Base-by-base conservation (phyloP, 1,140 invertebrate genomes). In the Telenomus remus region DNA sequence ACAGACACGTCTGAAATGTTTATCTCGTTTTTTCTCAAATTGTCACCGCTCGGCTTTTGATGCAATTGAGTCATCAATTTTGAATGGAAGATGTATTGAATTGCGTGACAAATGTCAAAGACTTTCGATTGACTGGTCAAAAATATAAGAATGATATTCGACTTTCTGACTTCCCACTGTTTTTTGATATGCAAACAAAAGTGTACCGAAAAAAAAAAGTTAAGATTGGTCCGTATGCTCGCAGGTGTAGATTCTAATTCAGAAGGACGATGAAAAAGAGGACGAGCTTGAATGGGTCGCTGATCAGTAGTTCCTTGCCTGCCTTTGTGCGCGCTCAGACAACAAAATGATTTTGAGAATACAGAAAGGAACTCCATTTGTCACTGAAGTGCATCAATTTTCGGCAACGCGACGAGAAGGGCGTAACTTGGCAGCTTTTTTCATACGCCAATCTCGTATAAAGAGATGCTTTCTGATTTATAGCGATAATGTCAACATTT, bases 371-470 rank as follows among this genome's bases (percentile, higher is more conserved):
- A 44, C 59, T 50, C 66, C 51, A 70, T 70, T 70, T 70, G 66
- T 70, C 57, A 39, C 14, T 61, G 51, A 56, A 70, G 57, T 61
- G 49, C 34, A 35, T 61, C 66, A 56, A 70, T 61, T 70, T 70
- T 69, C 19, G 56, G 8, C 5, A 37, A 46, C 4, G 39, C 43
- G 19, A 27, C 9, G 35, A 33, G 44, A 7, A 49, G 66, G 65
- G 66, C 57, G 57, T 61, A 70, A 70, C 57, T 55, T 70, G 48
- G 66, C 66, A 70, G 66, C 46, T 70, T 70, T 70, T 49, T 56
- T 11, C 14, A 14, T 13, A 42, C 12, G 33, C 0, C 34, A 10
- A 35, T 68, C 49, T 55, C 15, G 15, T 47, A 3, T 12, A 12
- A 44, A 44, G 50, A 37, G 27, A 63, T 64, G 44, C 13, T n/a